phyloP scores from a whole-genome alignment of 2,113 vertebrate species.

The Passer domesticus region DNA sequence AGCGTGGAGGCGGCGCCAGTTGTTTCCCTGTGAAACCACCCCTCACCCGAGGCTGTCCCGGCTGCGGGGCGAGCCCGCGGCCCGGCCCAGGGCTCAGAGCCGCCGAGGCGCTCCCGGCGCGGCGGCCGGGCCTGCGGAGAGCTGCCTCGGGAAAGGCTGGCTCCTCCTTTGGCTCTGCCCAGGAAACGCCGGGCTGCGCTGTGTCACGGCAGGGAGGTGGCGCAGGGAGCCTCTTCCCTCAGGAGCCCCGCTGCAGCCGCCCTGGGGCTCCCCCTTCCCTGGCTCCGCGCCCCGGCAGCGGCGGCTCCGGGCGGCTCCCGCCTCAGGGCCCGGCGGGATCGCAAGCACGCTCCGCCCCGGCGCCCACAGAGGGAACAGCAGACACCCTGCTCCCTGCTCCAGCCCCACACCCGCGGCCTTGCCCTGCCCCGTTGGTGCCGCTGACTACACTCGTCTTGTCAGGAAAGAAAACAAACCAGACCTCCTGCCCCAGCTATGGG shows the following conservation, averaged over 20 bases:
- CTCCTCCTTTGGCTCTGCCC: not conserved
- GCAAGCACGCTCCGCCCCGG: accelerated
- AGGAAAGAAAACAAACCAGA: not conserved
- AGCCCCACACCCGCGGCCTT: accelerated
- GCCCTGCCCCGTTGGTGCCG: not conserved
- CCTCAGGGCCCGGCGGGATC: not conserved
- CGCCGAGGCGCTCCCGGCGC: accelerated
- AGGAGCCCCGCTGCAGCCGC: not conserved
- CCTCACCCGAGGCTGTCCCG: not conserved
- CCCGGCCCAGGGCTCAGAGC: not conserved
- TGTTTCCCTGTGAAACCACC: not conserved
- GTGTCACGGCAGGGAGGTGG: not conserved
- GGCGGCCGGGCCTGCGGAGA: accelerated
- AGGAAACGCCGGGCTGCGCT: not conserved
- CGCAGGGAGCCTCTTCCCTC: not conserved
- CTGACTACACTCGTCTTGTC: not conserved
- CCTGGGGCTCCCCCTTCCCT: not conserved
- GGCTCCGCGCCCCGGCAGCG: not conserved
- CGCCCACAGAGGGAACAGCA: not conserved
- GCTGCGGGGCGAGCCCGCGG: not conserved
- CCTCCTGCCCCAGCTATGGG: not conserved
- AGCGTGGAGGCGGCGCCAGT: accelerated
- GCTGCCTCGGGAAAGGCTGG: accelerated
- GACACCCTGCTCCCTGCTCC: not conserved
- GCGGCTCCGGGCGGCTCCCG: not conserved